Base-by-base conservation (phyloP, 2,888 invertebrate genomes). In the Amphipoea lucens region DNA sequence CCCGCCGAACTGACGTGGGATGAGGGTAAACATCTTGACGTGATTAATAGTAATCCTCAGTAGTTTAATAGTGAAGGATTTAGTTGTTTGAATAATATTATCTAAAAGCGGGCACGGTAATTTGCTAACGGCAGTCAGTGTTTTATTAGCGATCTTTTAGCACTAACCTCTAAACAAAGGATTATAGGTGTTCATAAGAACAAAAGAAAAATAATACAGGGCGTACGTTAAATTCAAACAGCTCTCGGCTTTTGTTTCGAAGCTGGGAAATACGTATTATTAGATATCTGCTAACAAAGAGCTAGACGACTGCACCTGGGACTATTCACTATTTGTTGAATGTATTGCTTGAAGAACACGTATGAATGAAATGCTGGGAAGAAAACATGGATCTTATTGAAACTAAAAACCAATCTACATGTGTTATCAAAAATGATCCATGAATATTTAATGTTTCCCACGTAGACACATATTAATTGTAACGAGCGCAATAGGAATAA, bases 11-110 rank as follows among this genome's bases (percentile, higher is more conserved):
- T 95, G 95, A 95, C 95, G 93, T 91, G 91, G 94, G 95, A 96
- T 96, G 94, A 96, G 96, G 95, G 96, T 96, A 96, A 96, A 95
- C 96, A 96, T 95, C 95, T 95, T 95, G 95, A 94, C 95, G 95
- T 96, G 95, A 96, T 95, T 96, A 95, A 96, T 96, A 94, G 95
- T 95, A 95, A 96, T 95, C 95, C 95, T 93, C 92, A 94, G 94
- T 95, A 95, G 95, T 95, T 96, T 95, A 95, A 95, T 95, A 95
- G 95, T 95, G 93, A 93, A 93, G 94, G 94, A 95, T 94, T 95
- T 94, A 94, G 91, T 94, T 94, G 94, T 95, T 95, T 93, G 94
- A 95, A 95, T 95, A 93, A 94, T 93, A 94, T 93, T 93, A 93
- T 93, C 91, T 91, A 86, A 87, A 89, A 79, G 73, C 89, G 89